A percentile compares a stretch with the other conserved stretches of the same genome.
phyloP scores from a whole-genome alignment of 2,113 vertebrate species.

The Naja naja region DNA sequence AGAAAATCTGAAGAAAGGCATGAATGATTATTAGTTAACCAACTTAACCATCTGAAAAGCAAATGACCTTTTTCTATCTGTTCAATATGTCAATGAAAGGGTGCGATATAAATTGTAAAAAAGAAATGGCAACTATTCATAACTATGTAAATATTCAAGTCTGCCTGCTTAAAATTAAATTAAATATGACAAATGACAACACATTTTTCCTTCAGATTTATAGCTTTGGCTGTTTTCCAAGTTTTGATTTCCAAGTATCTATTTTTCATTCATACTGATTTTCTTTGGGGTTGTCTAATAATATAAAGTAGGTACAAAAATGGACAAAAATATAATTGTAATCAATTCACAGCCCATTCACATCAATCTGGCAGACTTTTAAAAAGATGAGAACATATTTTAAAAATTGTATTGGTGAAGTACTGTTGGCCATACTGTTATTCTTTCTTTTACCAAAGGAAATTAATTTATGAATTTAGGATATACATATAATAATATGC shows the following conservation, averaged over 20 bases:
- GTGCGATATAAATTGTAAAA: background rate
- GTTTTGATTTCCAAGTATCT: constrained; percentile 29
- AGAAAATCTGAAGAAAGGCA: background rate
- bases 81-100: background rate
- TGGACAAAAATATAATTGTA: constrained; percentile 28
- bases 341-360: constrained; percentile 19
- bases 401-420: background rate
- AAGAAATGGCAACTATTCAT: background rate
- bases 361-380: constrained; percentile 9
- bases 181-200: constrained; percentile 11
- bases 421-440: background rate
- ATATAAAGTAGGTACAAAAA: constrained; percentile 16
- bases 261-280: constrained; percentile 31
- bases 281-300: constrained; percentile 18
- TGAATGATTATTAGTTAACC: background rate
- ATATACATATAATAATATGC: background rate
- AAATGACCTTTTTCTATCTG: background rate
- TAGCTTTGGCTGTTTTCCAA: constrained; percentile 33
- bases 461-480: background rate
- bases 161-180: constrained; percentile 19
- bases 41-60: background rate
- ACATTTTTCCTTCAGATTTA: constrained; percentile 25
- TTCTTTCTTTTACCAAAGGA: background rate
- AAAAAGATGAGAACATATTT: background rate
- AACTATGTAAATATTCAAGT: background rate